Conservation (phyloP, 2,888 invertebrate species). For the Sericinus montela region DNA sequence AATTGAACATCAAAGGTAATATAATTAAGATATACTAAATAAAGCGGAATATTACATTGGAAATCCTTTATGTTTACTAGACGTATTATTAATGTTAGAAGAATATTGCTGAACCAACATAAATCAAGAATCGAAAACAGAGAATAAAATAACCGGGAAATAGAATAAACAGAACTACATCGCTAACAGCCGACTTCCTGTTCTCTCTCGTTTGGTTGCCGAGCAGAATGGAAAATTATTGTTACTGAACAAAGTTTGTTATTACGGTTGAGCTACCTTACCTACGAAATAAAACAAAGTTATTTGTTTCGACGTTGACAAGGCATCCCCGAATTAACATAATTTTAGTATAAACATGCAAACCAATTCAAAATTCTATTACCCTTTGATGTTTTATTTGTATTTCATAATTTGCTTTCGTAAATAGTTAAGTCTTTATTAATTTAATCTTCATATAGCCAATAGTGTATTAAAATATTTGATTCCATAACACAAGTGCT, state of each 20-base stretch:
- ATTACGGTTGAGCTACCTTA: slow-evolving; percentile 23
- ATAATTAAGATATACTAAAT: too few species aligned
- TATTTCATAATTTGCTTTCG: background rate
- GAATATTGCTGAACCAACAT: background rate
- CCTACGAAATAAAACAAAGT: slow-evolving; percentile 19
- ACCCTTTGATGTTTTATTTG: background rate
- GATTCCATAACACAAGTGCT: too few species aligned
- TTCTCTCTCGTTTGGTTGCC: slow-evolving; percentile 33
- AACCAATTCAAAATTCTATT: slow-evolving; percentile 1
- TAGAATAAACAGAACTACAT: background rate
- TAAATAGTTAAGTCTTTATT: too few species aligned
- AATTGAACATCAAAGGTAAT: too few species aligned
- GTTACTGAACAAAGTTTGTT: slow-evolving; percentile 30
- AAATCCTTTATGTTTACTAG: too few species aligned
- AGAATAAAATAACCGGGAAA: background rate
- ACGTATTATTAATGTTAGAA: too few species aligned
- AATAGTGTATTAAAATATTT: too few species aligned
- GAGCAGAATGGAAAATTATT: slow-evolving; percentile 38
- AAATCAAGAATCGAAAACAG: background rate
- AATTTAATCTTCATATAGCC: too few species aligned
- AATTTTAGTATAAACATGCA: slow-evolving; percentile 10
- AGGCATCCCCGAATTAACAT: slow-evolving; percentile 11
- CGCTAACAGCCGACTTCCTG: slow-evolving; percentile 30
- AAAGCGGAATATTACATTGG: too few species aligned
- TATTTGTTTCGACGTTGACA: slow-evolving; percentile 10